phyloP scores from a whole-genome alignment of 1,140 invertebrate genomes.

The Cotesia chilonis region DNA sequence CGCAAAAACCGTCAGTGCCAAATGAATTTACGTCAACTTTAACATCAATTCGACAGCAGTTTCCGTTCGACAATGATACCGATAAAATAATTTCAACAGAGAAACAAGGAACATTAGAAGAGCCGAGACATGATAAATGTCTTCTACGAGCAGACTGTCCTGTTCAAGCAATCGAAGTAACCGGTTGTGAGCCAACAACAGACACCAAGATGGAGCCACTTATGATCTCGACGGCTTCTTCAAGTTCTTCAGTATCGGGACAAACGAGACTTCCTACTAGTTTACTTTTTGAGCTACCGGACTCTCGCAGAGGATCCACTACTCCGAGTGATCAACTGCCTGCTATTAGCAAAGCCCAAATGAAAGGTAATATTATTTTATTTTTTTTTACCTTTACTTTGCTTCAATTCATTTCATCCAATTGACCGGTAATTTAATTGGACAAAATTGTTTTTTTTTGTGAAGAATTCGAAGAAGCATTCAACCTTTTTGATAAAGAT shows the following conservation, averaged over 20 bases:
- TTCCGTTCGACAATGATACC: conserved; percentile 17
- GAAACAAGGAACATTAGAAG: conserved; percentile 18
- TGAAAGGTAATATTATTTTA: conserved; percentile 70
- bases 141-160: conserved; percentile 25
- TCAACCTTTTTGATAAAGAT: conserved; percentile 89
- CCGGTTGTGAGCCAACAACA: conserved; percentile 33
- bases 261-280: conserved; percentile 41
- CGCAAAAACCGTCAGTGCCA: conserved; percentile 34
- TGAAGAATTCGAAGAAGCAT: conserved; percentile 85
- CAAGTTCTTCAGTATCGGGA: conserved; percentile 28
- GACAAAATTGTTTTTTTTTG: conserved; percentile 25
- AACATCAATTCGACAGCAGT: conserved; percentile 35
- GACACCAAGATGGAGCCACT: conserved; percentile 32
- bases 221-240: conserved; percentile 33
- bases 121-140: neutral
- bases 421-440: no score
- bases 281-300: conserved; percentile 54
- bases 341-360: conserved; percentile 76
- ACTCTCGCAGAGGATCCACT: conserved; percentile 51
- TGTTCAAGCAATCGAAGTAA: conserved; percentile 32
- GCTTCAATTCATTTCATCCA: neutral
- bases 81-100: neutral
- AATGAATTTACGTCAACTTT: conserved; percentile 25
- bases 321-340: conserved; percentile 66
- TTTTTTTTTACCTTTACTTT: neutral